Base-by-base conservation (phyloP, 1,140 invertebrate species). In the Caenorhabditis tropicalis region DNA sequence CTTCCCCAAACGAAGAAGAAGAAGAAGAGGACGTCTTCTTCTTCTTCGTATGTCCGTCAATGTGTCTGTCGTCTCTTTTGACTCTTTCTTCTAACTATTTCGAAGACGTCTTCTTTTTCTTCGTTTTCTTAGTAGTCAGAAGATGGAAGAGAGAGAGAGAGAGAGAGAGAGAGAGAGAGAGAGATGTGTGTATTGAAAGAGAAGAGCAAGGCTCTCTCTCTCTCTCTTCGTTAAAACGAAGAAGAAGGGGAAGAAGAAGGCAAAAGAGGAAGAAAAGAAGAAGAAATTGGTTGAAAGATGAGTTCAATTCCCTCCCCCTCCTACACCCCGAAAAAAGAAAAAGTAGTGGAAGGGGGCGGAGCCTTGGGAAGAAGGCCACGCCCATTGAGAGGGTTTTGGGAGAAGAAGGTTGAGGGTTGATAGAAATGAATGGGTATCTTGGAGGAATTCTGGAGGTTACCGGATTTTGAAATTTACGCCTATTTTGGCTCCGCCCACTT, bases 1-100 rank as follows among this genome's bases (percentile, higher is more conserved):
- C 19, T 9, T 29, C 2, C 29, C 9, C 19, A 29, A 39, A 16
- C 51, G 12, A 31, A 51, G 21, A 60, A 82, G 53, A 19, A 31
- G 15, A 82, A 82, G 51, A 60, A 82, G 39, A 49, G 29, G 39
- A 27, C 29, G 12, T 19, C 65, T 21, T 43, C 65, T 43, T 24
- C 33, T 74, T 74, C 65, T 74, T 43, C 65, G 65, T 74, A 74
- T 43, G 65, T 74, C 58, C 58, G 58, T 65, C 58, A 65, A 65
- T 65, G 58, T 65, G 58, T 65, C 58, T 65, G 58, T n/a, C 16
- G 49, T 10, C 58, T 36, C 65, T 43, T n/a, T n/a, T 7, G 29
- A 36, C 65, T 74, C 65, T 27, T 36, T 65, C 6, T 33, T n/a
- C 36, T 74, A 74, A 74, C 19, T 74, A 74, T 74, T 74, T 74